Evolutionary conservation across 2,888 invertebrate genomes (phyloP).

Genomic region (Phyllotreta striolata): DNA sequence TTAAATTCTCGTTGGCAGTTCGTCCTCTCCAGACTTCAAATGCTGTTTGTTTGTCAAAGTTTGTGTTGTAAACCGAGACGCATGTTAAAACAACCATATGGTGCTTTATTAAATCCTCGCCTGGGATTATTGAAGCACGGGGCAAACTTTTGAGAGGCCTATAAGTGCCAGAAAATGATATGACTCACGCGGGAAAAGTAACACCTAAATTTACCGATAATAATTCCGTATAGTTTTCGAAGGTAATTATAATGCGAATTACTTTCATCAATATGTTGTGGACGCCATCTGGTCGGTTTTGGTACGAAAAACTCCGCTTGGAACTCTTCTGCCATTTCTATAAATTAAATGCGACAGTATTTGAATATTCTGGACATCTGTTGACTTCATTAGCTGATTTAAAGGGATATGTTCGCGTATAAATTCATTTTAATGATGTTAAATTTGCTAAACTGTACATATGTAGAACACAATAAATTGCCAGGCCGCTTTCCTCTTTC

Average conservation of each 20-base stretch:
- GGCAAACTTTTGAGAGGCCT: slow-evolving; percentile 50
- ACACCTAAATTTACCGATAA: background rate
- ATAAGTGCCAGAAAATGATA: slow-evolving; percentile 48
- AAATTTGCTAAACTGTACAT: slow-evolving; percentile 47
- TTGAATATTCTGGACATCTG: slow-evolving; percentile 47
- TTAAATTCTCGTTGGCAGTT: slow-evolving; percentile 30
- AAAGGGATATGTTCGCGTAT: slow-evolving; percentile 51
- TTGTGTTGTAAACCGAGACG: slow-evolving; percentile 45
- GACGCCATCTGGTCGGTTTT: too few species aligned
- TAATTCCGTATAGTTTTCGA: too few species aligned
- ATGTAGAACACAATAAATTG: slow-evolving; percentile 35
- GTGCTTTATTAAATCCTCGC: slow-evolving; percentile 53
- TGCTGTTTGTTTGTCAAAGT: slow-evolving; percentile 31
- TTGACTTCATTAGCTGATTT: slow-evolving; percentile 54
- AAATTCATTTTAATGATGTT: slow-evolving; percentile 55
- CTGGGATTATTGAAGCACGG: slow-evolving; percentile 56
- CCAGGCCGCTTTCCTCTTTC: slow-evolving; percentile 20
- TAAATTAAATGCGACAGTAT: slow-evolving; percentile 43
- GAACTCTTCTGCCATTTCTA: slow-evolving; percentile 4
- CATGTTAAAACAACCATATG: slow-evolving; percentile 48
- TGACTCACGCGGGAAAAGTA: slow-evolving; percentile 39
- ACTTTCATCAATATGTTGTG: too few species aligned
- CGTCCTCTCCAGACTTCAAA: slow-evolving; percentile 19
- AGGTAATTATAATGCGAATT: too few species aligned
- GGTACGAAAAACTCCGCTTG: too few species aligned